phyloP scores from a whole-genome alignment of 2,888 invertebrate genomes.

The Limnephilus rhombicus region DNA sequence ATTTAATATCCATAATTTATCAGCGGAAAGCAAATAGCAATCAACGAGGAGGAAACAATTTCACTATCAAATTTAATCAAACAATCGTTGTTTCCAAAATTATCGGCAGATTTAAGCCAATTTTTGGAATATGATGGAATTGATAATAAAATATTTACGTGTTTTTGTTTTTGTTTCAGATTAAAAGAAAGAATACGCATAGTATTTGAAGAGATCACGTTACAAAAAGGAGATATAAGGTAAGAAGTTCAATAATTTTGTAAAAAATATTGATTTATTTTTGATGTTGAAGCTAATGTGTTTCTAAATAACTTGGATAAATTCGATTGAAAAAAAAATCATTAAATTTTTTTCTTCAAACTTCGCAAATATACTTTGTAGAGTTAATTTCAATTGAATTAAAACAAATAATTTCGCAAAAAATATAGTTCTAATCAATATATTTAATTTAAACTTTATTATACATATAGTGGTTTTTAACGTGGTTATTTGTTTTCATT shows the following conservation, averaged over 20 bases:
- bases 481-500: no score
- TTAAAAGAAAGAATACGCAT: slow-evolving; percentile 87
- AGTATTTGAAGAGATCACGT: slow-evolving; percentile 87
- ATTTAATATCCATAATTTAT: not conserved
- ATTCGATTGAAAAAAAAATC: no score
- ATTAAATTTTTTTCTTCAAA: no score
- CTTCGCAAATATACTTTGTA: no score
- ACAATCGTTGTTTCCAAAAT: not conserved
- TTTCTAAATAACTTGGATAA: no score
- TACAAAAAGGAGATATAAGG: slow-evolving; percentile 89
- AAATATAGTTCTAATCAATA: no score
- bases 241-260: slow-evolving; percentile 69
- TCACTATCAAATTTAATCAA: not conserved
- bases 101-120: not conserved
- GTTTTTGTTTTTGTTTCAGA: slow-evolving; percentile 76
- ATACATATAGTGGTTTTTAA: no score
- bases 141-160: not conserved
- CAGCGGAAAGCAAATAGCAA: not conserved
- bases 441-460: no score
- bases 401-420: no score
- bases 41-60: not conserved
- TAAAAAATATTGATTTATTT: no score
- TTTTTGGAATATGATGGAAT: not conserved
- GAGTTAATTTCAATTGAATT: no score
- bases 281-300: no score